Evolutionary conservation across 2,888 invertebrate genomes (phyloP).

Genomic region (Allygus modestus): DNA sequence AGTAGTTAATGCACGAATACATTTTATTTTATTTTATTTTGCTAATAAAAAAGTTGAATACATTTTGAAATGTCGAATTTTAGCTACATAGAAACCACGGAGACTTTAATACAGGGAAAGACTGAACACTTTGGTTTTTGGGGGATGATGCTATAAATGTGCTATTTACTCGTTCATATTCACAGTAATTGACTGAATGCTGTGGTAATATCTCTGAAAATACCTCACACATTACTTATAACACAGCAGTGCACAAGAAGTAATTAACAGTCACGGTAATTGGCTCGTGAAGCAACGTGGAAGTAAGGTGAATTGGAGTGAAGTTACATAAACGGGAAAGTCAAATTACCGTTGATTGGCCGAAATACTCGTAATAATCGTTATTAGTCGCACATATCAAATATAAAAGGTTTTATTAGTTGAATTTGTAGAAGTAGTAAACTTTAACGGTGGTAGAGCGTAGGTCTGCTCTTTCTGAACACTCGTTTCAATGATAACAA

Average conservation of each 20-base stretch:
- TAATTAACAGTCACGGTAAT: not conserved
- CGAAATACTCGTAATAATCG: not conserved
- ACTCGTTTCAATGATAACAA: too few relatives aligned
- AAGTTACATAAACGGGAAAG: constrained; percentile 3
- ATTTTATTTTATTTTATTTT: too few relatives aligned
- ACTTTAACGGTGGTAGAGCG: too few relatives aligned
- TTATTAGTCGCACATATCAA: too few relatives aligned
- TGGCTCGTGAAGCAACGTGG: not conserved
- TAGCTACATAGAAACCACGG: not conserved
- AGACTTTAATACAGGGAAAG: not conserved
- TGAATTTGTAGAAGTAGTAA: too few relatives aligned
- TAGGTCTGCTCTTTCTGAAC: too few relatives aligned
- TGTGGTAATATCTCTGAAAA: not conserved
- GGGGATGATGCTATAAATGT: not conserved
- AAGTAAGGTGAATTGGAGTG: not conserved
- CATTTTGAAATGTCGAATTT: too few relatives aligned
- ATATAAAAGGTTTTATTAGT: too few relatives aligned
- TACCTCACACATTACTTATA: not conserved
- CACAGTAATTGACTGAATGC: not conserved
- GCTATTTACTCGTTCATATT: not conserved
- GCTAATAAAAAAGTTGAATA: too few relatives aligned
- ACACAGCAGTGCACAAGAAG: not conserved
- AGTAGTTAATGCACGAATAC: too few relatives aligned
- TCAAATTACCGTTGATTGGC: not conserved
- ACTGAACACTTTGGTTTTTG: not conserved